These are phyloP conservation scores for Tachina grossa DNA, from an alignment of 2,888 invertebrate genomes.

Conservation along the genomic window DNA sequence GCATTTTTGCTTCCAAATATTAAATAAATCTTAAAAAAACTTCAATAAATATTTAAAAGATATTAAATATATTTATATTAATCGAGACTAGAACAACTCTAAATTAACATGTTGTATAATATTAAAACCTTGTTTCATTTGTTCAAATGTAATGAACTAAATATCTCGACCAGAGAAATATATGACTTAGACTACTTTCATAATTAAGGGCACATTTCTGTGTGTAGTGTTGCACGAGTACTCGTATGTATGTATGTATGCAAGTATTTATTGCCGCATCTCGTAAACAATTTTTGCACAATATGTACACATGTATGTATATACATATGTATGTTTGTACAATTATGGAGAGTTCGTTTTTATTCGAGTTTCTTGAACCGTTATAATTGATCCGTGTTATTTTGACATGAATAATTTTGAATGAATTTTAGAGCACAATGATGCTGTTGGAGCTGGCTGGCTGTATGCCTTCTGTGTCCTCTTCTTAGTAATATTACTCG, in stretches of 20 bases:
- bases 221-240: constrained; percentile 10
- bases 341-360: constrained; percentile 39
- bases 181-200: too few relatives aligned
- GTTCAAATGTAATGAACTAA: too few relatives aligned
- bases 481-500: constrained; percentile 18
- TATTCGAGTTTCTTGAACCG: constrained; percentile 82
- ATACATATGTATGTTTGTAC: not conserved
- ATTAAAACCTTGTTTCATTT: too few relatives aligned
- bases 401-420: constrained; percentile 82
- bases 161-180: too few relatives aligned
- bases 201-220: too few relatives aligned
- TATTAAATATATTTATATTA: too few relatives aligned
- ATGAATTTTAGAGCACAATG: constrained; percentile 74
- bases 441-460: constrained; percentile 34
- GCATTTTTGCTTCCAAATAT: too few relatives aligned
- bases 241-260: not conserved
- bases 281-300: constrained; percentile 41
- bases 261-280: constrained; percentile 37
- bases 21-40: too few relatives aligned
- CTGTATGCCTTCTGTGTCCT: constrained; percentile 8
- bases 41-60: too few relatives aligned
- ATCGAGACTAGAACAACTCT: too few relatives aligned
- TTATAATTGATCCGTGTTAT: constrained; percentile 83
- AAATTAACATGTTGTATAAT: too few relatives aligned
- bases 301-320: not conserved